Evolutionary conservation across 2,888 invertebrate genomes (phyloP).

Genomic region (Thecocarcelia acutangulata): DNA sequence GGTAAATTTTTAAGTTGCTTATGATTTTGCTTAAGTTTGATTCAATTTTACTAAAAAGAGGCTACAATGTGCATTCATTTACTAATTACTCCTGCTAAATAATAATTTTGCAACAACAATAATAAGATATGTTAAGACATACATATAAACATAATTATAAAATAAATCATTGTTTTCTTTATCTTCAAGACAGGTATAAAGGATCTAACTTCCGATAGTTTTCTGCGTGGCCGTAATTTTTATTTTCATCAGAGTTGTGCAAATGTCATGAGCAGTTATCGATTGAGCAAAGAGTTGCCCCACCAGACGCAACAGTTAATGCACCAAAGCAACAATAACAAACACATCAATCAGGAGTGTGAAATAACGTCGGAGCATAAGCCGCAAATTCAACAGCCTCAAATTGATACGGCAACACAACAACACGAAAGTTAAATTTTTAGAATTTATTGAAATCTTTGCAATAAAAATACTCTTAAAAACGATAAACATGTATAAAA

Average conservation of each 20-base stretch:
- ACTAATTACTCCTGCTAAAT: no score
- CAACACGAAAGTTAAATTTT: constrained; percentile 62
- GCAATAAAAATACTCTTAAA: not conserved
- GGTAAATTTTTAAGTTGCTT: constrained; percentile 83
- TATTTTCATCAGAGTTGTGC: constrained; percentile 81
- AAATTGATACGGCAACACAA: constrained; percentile 55
- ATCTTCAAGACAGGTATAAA: constrained; percentile 81
- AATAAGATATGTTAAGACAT: not conserved
- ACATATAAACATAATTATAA: constrained; percentile 15
- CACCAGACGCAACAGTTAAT: constrained; percentile 77
- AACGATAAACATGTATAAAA: constrained; percentile 34
- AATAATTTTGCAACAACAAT: not conserved
- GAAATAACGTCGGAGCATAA: constrained; percentile 57
- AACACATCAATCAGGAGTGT: constrained; percentile 60
- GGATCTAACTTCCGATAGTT: constrained; percentile 80
- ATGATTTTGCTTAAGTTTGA: constrained; percentile 42
- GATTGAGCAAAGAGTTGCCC: constrained; percentile 78
- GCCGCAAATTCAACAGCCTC: constrained; percentile 56
- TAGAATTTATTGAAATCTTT: constrained; percentile 39
- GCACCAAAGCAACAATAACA: constrained; percentile 69
- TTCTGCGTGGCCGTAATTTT: constrained; percentile 80
- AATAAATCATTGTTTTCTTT: constrained; percentile 46
- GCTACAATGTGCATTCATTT: not conserved
- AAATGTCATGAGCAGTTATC: constrained; percentile 81
- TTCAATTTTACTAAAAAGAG: not conserved